These are phyloP conservation scores for Fukomys damarensis DNA, from an alignment of 2,113 vertebrate genomes.

Conservation along the genomic window DNA sequence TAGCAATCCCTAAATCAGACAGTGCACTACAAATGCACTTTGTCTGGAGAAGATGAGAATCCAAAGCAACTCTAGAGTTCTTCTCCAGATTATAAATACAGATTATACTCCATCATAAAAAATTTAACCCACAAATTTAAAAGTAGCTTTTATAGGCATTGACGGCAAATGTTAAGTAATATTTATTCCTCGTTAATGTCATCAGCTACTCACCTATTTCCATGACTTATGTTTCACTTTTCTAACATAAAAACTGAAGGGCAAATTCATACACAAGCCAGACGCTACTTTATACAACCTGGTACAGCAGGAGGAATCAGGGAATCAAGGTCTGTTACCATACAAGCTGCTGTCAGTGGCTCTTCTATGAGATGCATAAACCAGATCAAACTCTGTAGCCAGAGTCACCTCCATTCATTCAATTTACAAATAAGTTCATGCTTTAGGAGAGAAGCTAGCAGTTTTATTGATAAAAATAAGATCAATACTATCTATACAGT, in stretches of 20 bases:
- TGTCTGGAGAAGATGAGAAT: neutral
- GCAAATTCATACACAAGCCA: neutral
- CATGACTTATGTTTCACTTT: conserved; percentile 45
- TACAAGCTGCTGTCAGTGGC: neutral
- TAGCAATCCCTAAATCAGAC: neutral
- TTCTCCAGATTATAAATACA: conserved; percentile 16
- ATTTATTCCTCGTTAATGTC: conserved; percentile 44
- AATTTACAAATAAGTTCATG: neutral
- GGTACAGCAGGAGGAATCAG: neutral
- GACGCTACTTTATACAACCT: neutral
- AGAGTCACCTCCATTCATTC: neutral
- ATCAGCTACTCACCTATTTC: conserved; percentile 50
- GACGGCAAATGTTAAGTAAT: conserved; percentile 8
- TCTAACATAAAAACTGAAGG: conserved; percentile 39
- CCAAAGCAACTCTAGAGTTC: conserved; percentile 27
- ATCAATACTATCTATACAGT: neutral
- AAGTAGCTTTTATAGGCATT: conserved; percentile 41
- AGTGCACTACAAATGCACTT: neutral
- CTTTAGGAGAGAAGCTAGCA: conserved; percentile 10
- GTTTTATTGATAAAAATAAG: conserved; percentile 30
- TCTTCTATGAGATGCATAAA: neutral
- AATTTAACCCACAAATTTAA: neutral
- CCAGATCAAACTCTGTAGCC: neutral
- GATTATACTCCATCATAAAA: neutral
- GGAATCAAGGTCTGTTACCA: neutral